These are phyloP conservation scores for Probosciger aterrimus DNA, from an alignment of 2,113 vertebrate genomes.

Conservation along the genomic window DNA sequence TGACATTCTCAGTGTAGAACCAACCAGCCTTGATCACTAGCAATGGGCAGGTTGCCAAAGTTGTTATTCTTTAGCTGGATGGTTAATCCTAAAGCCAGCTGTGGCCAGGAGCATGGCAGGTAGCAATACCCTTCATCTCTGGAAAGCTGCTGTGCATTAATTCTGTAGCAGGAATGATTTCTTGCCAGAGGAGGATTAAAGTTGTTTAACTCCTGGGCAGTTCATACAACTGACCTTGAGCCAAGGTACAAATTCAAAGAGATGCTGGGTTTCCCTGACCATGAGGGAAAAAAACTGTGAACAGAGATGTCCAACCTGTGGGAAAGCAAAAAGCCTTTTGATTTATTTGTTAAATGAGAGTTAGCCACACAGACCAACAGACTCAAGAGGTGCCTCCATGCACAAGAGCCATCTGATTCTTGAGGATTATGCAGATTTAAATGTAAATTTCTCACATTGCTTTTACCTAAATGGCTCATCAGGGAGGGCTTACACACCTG, in stretches of 20 bases:
- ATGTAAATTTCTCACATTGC: slow-evolving; percentile 48
- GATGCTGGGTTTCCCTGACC: background rate
- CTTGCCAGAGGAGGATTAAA: background rate
- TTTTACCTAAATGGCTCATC: slow-evolving; percentile 44
- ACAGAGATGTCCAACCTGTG: background rate
- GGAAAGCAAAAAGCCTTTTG: background rate
- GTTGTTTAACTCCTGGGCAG: background rate
- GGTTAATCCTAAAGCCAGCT: background rate
- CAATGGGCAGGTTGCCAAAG: background rate
- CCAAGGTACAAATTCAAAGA: background rate
- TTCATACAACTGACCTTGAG: background rate
- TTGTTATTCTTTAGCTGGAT: background rate
- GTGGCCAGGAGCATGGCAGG: background rate
- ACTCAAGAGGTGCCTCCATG: background rate
- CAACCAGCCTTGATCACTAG: background rate
- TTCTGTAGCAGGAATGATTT: background rate
- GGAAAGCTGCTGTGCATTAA: background rate
- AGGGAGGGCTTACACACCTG: slow-evolving; percentile 32
- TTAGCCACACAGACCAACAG: background rate
- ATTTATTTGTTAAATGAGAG: background rate
- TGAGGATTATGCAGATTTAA: slow-evolving; percentile 25
- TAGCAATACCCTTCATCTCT: background rate
- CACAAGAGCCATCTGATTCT: slow-evolving; percentile 25
- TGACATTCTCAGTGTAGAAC: background rate
- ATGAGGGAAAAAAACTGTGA: background rate